These are phyloP conservation scores for Acrobasis consociella DNA, from an alignment of 2,888 invertebrate genomes.

Conservation along the genomic window DNA sequence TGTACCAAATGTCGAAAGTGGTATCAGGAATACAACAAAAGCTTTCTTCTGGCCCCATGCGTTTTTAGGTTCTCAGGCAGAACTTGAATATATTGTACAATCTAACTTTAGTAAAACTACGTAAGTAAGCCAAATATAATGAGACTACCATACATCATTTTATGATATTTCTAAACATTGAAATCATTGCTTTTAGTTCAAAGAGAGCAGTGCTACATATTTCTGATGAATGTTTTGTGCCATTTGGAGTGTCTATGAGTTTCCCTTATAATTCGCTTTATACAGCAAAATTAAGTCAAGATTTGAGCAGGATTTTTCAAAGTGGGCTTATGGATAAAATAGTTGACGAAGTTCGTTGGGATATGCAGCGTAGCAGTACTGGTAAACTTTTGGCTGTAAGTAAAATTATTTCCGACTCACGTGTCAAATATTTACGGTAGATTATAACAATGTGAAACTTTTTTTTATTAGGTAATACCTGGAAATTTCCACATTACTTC, in stretches of 20 bases:
- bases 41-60: conserved; percentile 91
- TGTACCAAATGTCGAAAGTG: conserved; percentile 85
- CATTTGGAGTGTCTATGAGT: conserved; percentile 86
- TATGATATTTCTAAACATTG: too few species aligned
- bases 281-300: conserved; percentile 82
- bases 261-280: conserved; percentile 86
- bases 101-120: conserved; percentile 85
- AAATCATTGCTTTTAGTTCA: conserved; percentile 52
- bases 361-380: conserved; percentile 84
- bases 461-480: conserved; percentile 61
- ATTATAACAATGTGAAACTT: not conserved
- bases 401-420: conserved; percentile 28
- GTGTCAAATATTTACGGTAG: not conserved
- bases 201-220: conserved; percentile 87
- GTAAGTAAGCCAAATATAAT: conserved; percentile 40
- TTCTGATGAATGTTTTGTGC: conserved; percentile 88
- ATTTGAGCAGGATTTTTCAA: conserved; percentile 85
- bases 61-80: conserved; percentile 88
- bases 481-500: conserved; percentile 66
- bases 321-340: conserved; percentile 87
- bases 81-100: conserved; percentile 87
- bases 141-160: too few species aligned
- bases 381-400: conserved; percentile 85
- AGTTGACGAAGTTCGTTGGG: conserved; percentile 87
- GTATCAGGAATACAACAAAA: conserved; percentile 87